Evolutionary conservation across 2,113 vertebrate genomes (phyloP).

Genomic region (Xiphophorus couchianus): DNA sequence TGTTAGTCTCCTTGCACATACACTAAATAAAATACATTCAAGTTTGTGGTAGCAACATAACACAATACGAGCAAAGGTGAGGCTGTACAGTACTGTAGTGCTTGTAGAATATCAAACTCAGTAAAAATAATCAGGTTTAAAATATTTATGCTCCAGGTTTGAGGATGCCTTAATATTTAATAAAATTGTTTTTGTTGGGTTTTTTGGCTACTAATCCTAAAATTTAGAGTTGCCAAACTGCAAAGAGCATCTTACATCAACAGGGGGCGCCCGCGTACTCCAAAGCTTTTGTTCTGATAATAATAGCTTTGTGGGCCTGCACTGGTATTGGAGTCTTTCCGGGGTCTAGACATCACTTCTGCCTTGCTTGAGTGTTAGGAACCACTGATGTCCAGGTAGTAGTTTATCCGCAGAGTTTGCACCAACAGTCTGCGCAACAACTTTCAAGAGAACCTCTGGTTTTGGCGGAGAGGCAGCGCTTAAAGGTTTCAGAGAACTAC

Average conservation of each 20-base stretch:
- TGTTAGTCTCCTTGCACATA: background rate
- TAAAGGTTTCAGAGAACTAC: slow-evolving; percentile 17
- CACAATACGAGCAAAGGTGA: background rate
- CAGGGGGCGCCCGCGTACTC: slow-evolving; percentile 53
- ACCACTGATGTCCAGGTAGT: slow-evolving; percentile 1
- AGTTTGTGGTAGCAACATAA: background rate
- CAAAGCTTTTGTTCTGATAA: slow-evolving; percentile 6
- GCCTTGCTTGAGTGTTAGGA: background rate
- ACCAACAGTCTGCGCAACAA: background rate
- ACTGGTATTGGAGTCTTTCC: slow-evolving; percentile 52
- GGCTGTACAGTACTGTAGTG: background rate
- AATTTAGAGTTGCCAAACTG: slow-evolving; percentile 8
- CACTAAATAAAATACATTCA: background rate
- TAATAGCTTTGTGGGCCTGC: slow-evolving; percentile 39
- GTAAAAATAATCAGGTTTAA: background rate
- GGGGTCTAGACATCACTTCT: slow-evolving; percentile 42
- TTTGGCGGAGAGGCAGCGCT: background rate
- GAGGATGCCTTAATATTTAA: background rate
- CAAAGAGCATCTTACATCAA: background rate
- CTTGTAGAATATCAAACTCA: background rate
- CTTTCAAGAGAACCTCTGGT: background rate
- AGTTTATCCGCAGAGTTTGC: slow-evolving; percentile 2
- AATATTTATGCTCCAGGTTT: background rate
- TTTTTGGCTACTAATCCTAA: no score
- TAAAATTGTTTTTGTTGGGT: background rate